Evolutionary conservation across 1,140 invertebrate species (phyloP).

Genomic region (Planococcus citri): DNA sequence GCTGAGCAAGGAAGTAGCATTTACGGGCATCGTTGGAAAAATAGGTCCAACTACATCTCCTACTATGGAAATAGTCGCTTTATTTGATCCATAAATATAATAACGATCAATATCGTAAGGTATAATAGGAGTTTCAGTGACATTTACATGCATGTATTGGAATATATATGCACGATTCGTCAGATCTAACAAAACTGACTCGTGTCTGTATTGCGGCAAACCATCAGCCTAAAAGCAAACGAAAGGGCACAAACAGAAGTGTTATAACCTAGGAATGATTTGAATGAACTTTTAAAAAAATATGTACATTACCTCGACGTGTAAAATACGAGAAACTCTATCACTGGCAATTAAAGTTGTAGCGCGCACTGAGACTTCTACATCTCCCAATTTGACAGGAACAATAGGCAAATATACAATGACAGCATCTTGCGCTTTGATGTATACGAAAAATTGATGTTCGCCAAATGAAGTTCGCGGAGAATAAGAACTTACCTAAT

Average conservation of each 20-base stretch:
- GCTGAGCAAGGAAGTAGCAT: conserved; percentile 63
- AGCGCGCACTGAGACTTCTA: conserved; percentile 69
- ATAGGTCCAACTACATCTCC: conserved; percentile 91
- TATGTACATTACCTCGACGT: conserved; percentile 49
- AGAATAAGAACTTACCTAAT: conserved; percentile 58
- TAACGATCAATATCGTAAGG: conserved; percentile 78
- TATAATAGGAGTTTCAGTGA: conserved; percentile 80
- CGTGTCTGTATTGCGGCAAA: conserved; percentile 78
- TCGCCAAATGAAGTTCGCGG: conserved; percentile 79
- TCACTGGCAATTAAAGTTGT: conserved; percentile 75
- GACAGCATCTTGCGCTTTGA: conserved; percentile 59
- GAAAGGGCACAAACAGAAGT: no score
- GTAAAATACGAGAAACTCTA: conserved; percentile 52
- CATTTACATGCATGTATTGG: conserved; percentile 89
- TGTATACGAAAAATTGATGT: conserved; percentile 87
- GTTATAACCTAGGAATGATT: conserved; percentile 18
- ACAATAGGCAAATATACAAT: conserved; percentile 85
- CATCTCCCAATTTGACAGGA: conserved; percentile 60
- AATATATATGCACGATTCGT: conserved; percentile 83
- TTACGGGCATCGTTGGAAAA: conserved; percentile 84
- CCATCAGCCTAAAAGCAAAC: conserved; percentile 61
- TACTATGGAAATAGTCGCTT: conserved; percentile 70
- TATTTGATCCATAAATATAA: conserved; percentile 89
- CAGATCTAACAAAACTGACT: conserved; percentile 79
- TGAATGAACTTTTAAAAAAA: not conserved